phyloP scores from a whole-genome alignment of 2,888 invertebrate species.

The Noctua comes region DNA sequence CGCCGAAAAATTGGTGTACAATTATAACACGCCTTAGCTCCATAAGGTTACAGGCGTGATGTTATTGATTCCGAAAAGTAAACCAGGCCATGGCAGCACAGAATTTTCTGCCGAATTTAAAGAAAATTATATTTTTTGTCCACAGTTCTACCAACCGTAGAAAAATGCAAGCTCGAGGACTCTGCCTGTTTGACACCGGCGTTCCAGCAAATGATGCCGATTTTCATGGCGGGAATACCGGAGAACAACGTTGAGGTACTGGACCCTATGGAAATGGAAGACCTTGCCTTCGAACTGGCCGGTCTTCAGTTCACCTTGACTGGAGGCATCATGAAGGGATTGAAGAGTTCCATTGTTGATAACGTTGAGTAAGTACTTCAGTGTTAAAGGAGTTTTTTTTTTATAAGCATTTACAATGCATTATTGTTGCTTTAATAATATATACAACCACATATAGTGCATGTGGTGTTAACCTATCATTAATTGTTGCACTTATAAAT shows the following conservation, averaged over 20 bases:
- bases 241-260: slow-evolving; percentile 66
- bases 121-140: neutral
- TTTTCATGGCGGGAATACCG: slow-evolving; percentile 68
- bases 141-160: slow-evolving; percentile 50
- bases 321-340: slow-evolving; percentile 63
- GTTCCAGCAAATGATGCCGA: slow-evolving; percentile 65
- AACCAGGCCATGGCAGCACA: neutral
- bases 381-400: no score
- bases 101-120: neutral
- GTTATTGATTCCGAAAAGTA: neutral
- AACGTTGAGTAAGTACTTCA: slow-evolving; percentile 55
- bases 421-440: no score
- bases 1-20: no score
- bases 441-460: no score
- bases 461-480: no score
- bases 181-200: slow-evolving; percentile 62
- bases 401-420: no score
- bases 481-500: no score
- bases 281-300: slow-evolving; percentile 67
- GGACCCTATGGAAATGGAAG: slow-evolving; percentile 69
- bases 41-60: neutral
- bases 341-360: slow-evolving; percentile 57
- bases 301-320: slow-evolving; percentile 69
- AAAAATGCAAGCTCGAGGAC: slow-evolving; percentile 65
- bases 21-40: no score